Conservation (phyloP, 2,113 vertebrate species). For the Lethenteron reissneri region DNA sequence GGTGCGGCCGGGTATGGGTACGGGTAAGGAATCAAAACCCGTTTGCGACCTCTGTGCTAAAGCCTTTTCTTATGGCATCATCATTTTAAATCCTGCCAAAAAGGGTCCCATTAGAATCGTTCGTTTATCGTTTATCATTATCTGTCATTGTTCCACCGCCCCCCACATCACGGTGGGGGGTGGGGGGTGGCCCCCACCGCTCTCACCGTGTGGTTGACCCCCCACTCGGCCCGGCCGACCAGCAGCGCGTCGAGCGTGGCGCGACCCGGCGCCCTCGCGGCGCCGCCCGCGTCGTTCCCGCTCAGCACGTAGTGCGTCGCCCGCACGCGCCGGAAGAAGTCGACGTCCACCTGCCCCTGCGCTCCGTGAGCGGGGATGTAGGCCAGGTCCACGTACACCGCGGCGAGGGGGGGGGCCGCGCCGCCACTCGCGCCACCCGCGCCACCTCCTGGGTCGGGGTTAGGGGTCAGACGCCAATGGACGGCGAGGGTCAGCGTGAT, state of each 20-base stretch:
- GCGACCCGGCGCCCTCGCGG: constrained; percentile 25
- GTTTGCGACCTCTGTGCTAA: too few species aligned
- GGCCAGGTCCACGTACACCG: constrained; percentile 53
- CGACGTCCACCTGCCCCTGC: constrained; percentile 29
- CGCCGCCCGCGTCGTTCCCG: constrained; percentile 32
- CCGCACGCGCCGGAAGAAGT: constrained; percentile 45
- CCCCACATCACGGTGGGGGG: neutral
- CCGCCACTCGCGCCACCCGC: neutral
- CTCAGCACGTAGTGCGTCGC: constrained; percentile 66
- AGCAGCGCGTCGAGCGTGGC: constrained; percentile 47
- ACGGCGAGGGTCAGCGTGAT: too few species aligned
- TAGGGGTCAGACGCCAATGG: too few species aligned
- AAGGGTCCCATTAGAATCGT: too few species aligned
- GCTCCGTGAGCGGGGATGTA: constrained; percentile 49
- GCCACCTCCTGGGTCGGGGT: too few species aligned
- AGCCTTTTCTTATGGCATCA: too few species aligned
- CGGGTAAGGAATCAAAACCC: too few species aligned
- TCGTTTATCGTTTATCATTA: too few species aligned
- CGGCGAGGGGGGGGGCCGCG: constrained; percentile 7
- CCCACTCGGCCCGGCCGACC: constrained; percentile 45
- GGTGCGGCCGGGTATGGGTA: too few species aligned
- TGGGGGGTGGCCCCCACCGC: neutral
- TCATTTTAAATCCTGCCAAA: too few species aligned
- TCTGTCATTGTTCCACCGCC: too few species aligned
- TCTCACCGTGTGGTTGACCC: constrained; percentile 37